Conservation (phyloP, 2,797 vertebrate genomes). For the Periparus ater region DNA sequence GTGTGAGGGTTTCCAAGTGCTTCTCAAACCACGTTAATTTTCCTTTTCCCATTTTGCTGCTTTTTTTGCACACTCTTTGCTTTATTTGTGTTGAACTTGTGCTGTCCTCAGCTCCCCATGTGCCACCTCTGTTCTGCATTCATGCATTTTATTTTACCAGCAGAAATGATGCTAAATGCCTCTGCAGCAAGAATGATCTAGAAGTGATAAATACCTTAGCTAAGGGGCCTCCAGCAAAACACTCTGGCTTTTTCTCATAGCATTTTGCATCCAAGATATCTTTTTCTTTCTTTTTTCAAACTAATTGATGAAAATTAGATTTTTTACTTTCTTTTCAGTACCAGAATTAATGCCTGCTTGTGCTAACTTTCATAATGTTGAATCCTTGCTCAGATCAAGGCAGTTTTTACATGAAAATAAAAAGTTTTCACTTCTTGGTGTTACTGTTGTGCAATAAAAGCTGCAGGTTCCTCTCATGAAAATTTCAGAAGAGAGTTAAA, state of each 20-base stretch:
- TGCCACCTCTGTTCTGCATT: not conserved
- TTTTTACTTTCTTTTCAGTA: not conserved
- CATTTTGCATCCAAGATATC: not conserved
- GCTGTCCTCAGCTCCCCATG: not conserved
- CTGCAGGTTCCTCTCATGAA: not conserved
- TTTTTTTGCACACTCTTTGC: not conserved
- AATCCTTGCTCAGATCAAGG: not conserved
- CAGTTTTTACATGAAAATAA: not conserved
- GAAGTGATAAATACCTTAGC: not conserved
- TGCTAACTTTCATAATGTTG: not conserved
- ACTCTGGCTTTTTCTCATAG: not conserved
- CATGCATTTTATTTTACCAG: not conserved
- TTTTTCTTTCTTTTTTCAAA: not conserved
- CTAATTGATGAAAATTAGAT: not conserved
- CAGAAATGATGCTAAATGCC: not conserved
- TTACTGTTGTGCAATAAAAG: not conserved
- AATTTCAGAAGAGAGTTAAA: not conserved
- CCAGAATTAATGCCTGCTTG: not conserved
- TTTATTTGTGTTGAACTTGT: not conserved
- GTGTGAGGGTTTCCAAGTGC: not conserved
- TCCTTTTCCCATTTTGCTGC: not conserved
- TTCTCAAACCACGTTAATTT: not conserved
- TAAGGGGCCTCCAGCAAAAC: not conserved
- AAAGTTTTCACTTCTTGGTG: not conserved
- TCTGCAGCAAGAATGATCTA: not conserved